phyloP scores from a whole-genome alignment of 2,113 vertebrate genomes.

The Tenebrosternarchus preto region DNA sequence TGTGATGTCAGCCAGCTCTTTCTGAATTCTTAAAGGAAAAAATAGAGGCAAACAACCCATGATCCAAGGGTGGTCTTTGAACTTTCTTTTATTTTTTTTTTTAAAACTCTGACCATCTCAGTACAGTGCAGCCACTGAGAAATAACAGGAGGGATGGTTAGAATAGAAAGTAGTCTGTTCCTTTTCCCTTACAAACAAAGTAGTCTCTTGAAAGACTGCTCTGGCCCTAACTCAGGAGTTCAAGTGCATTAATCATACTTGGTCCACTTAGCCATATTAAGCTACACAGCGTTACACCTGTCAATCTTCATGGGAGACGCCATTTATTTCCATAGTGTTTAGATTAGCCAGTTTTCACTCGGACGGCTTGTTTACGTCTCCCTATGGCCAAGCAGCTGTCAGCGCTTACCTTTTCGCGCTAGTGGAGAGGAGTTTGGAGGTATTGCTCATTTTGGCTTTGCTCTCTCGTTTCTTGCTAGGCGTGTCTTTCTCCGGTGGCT shows the following conservation, averaged over 20 bases:
- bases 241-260: not conserved
- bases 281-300: no score
- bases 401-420: conserved; percentile 89
- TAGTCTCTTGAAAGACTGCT: not conserved
- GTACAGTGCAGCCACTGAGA: not conserved
- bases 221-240: not conserved
- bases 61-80: not conserved
- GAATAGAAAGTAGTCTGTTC: not conserved
- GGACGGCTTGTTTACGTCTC: no score
- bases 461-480: conserved; percentile 89
- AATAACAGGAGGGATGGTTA: not conserved
- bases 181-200: not conserved
- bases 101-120: not conserved
- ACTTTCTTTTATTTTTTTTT: not conserved
- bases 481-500: conserved; percentile 82
- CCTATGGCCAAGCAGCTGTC: no score
- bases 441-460: conserved; percentile 98
- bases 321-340: no score
- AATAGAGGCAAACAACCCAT: not conserved
- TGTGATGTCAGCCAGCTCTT: conserved; percentile 95
- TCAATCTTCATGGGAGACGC: no score
- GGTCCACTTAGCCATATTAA: not conserved
- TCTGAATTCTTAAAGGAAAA: conserved; percentile 86
- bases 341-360: no score
- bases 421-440: conserved; percentile 95